Evolutionary conservation across 2,797 vertebrate genomes (phyloP), one percentile per base, ranked within the genome.

Genomic region (Sebastolobus altivelis): DNA sequence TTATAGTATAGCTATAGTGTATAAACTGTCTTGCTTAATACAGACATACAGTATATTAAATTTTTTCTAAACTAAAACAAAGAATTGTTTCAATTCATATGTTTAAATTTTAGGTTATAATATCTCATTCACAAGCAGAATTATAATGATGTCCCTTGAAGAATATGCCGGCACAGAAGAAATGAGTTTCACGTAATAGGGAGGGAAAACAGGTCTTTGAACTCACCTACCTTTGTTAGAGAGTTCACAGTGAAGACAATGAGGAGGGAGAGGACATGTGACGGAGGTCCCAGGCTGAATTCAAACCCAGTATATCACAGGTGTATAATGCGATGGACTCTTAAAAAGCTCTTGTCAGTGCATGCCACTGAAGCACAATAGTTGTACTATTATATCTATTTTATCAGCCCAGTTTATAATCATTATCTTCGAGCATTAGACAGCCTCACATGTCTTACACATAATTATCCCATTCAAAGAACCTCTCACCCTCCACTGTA

Each of bases 401-500:
- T 46, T 65, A 43, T 78, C 60, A 25, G 20, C 20, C 55, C 33
- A 60, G 25, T 65, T 74, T 29, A 37, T 69, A 52, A 60, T 69
- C 27, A 73, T 83, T 62, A 73, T 85, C 43, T 60, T 72, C 6
- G 33, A 66, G 10, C 33, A 40, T 81, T 33, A 79, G 49, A 33
- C 55, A 31, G 52, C 37, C 43, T 56, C 35, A 55, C 10, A 81
- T 55, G 54, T 73, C 55, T 66, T 56, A 16, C 13, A 83, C 6
- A 75, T 75, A 77, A 86, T 82, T 83, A 78, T 71, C 18, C n/a
- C 25, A 40, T 65, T 81, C 59, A 82, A 38, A 75, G 8, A 72
- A 56, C 65, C 37, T 66, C 8, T 79, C 16, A n/a, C 9, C 25
- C 18, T 55, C 13, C 18, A 29, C 12, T 66, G 25, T n/a, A 66